These are phyloP conservation scores for Lepidurus packardi DNA, from an alignment of 1,140 invertebrate species.

Conservation along the genomic window DNA sequence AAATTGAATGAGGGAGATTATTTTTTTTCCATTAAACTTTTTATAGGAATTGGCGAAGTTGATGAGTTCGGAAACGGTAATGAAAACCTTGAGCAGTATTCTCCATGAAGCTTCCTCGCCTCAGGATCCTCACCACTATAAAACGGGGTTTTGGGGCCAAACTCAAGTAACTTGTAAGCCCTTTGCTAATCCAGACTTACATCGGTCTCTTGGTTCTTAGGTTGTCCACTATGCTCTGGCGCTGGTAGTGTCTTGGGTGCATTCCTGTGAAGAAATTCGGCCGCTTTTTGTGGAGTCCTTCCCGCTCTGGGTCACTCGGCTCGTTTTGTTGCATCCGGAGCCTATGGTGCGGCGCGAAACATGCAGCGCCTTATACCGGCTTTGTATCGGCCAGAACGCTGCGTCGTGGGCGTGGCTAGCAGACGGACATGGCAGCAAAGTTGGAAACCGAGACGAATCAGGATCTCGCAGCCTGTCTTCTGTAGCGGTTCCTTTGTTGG, in stretches of 20 bases:
- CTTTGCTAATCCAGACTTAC: too few species aligned
- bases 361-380: slow-evolving; percentile 76
- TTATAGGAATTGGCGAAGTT: slow-evolving; percentile 64
- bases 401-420: slow-evolving; percentile 37
- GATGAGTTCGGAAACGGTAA: slow-evolving; percentile 74
- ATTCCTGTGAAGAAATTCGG: slow-evolving; percentile 61
- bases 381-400: slow-evolving; percentile 66
- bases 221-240: slow-evolving; percentile 74
- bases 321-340: slow-evolving; percentile 77
- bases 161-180: slow-evolving; percentile 56
- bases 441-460: background rate
- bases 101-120: slow-evolving; percentile 74
- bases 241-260: slow-evolving; percentile 73
- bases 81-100: slow-evolving; percentile 76
- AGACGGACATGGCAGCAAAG: background rate
- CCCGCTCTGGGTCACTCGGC: slow-evolving; percentile 63
- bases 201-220: slow-evolving; percentile 38
- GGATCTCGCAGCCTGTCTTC: background rate
- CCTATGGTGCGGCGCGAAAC: slow-evolving; percentile 78
- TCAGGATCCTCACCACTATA: slow-evolving; percentile 71
- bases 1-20: background rate
- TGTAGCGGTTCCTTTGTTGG: slow-evolving; percentile 67
- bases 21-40: slow-evolving; percentile 26
- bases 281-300: slow-evolving; percentile 58
- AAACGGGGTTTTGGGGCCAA: slow-evolving; percentile 79